Base-by-base conservation (phyloP, 2,797 vertebrate genomes). In the Centroberyx gerrardi region DNA sequence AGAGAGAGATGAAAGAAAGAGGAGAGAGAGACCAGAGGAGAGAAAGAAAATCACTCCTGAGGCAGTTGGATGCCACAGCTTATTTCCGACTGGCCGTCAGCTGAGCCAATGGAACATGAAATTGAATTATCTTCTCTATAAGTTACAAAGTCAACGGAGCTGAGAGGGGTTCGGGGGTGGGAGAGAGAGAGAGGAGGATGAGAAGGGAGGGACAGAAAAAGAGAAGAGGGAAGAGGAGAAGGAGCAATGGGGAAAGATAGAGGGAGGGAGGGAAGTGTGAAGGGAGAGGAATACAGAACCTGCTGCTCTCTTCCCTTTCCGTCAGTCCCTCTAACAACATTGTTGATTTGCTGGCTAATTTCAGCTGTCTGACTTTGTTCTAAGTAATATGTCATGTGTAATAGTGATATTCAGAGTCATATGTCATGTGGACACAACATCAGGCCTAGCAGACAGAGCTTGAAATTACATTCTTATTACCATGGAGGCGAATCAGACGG, bases 51-150 rank as follows among this genome's bases (percentile, higher is more conserved):
- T 68, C 61, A 61, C 18, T 79, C 64, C 49, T 36, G 33, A 68
- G 72, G 62, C 74, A 66, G 73, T 61, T 62, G 59, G 65, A 76
- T 72, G 29, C 63, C 65, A 69, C 60, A 76, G 73, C 77, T 80
- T 83, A 76, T 76, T 80, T 83, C 55, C 13, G 38, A 73, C 60
- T 68, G 69, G 62, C 70, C 70, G 74, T 78, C 56, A 29, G 53
- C 75, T 52, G 72, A 78, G 72, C 68, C 74, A 84, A 75, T 78
- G 82, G 64, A 78, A 84, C 78, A 81, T 84, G 82, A 84, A 81
- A 84, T 78, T 84, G 74, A 81, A 84, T 84, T 72, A 81, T 84
- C 78, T 84, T 82, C 62, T 79, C 67, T 72, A 74, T 78, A 72
- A 75, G 62, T 83, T 83, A 72, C 68, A 75, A 83, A 83, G 76